Percentiles rank a stretch among this genome's conserved stretches.
Evolutionary conservation across 2,888 invertebrate species (phyloP).

Genomic region (Drosophila diplacantha): DNA sequence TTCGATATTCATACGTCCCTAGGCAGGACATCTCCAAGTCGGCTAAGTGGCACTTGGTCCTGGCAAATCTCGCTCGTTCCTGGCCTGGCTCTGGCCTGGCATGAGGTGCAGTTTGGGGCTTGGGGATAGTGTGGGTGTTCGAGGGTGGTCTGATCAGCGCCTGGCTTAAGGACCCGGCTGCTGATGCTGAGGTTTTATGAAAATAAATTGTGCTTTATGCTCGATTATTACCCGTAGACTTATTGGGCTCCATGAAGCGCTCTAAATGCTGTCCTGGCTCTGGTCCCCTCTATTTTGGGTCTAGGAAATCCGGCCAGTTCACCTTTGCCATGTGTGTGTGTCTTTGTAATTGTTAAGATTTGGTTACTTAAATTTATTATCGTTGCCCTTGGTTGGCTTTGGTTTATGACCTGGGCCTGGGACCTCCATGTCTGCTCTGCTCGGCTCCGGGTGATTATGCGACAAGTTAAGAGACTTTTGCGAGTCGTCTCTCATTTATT

Average conservation of each 20-base stretch:
- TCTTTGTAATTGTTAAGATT: slow-evolving; percentile 74
- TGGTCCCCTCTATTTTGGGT: slow-evolving; percentile 7
- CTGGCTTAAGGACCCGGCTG: slow-evolving; percentile 42
- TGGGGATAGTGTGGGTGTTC: slow-evolving; percentile 1
- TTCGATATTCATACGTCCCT: background rate
- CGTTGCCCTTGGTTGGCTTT: slow-evolving; percentile 31
- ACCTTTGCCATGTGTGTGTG: slow-evolving; percentile 24
- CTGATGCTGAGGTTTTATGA: slow-evolving; percentile 66
- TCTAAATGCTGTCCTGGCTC: slow-evolving; percentile 47
- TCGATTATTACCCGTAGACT: slow-evolving; percentile 76
- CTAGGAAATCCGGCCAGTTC: slow-evolving; percentile 36
- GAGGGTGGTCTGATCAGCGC: slow-evolving; percentile 37
- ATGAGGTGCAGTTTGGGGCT: slow-evolving; percentile 14
- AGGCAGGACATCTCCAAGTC: slow-evolving; percentile 5
- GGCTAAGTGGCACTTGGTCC: background rate
- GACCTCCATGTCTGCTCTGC: slow-evolving; percentile 51
- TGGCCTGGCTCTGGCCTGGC: background rate
- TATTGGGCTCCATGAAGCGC: slow-evolving; percentile 72
- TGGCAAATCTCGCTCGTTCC: slow-evolving; percentile 2
- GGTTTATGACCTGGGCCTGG: slow-evolving; percentile 42
- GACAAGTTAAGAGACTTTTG: slow-evolving; percentile 42
- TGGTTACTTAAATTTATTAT: slow-evolving; percentile 72
- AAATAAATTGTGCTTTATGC: slow-evolving; percentile 76
- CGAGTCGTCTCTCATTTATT: slow-evolving; percentile 3
- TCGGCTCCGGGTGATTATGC: slow-evolving; percentile 67